Percentiles rank a stretch among this genome's conserved stretches.
Conservation (phyloP, 2,888 invertebrate genomes). For the Portevinia maculata region DNA sequence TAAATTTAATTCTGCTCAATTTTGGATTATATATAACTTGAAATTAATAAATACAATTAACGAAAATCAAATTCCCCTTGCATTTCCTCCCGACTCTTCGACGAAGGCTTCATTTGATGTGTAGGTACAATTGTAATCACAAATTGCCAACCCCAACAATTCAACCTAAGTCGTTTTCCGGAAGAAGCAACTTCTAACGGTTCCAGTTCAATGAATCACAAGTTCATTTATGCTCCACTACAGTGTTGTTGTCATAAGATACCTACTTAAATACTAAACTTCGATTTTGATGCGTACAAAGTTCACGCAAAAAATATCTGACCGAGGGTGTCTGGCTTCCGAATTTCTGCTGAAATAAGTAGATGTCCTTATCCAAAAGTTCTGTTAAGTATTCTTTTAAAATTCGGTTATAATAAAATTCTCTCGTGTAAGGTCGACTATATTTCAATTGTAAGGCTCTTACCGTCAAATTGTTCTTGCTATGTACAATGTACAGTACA, state of each 20-base stretch:
- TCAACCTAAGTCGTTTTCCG: no score
- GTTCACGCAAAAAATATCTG: constrained; percentile 17
- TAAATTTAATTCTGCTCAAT: no score
- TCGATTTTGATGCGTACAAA: constrained; percentile 20
- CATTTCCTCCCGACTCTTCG: no score
- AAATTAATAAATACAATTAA: no score
- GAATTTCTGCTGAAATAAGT: constrained; percentile 8
- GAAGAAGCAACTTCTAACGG: no score
- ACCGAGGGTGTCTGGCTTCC: constrained; percentile 2
- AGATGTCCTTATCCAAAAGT: constrained; percentile 4
- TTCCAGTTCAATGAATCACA: no score
- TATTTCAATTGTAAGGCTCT: background rate
- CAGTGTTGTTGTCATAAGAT: background rate
- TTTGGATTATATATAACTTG: no score
- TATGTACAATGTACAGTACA: no score
- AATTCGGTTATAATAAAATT: constrained; percentile 33
- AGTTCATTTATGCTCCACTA: background rate
- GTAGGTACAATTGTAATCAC: no score
- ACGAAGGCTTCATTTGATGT: no score
- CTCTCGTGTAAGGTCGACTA: background rate
- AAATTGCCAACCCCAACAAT: no score
- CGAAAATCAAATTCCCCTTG: no score
- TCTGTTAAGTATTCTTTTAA: constrained; percentile 20
- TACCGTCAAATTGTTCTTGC: constrained; percentile 1
- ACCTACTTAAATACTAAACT: background rate